Percentiles rank a stretch among this genome's conserved stretches.
phyloP scores from a whole-genome alignment of 37 sponge, comb jelly and placozoan species.

The Geodia barretti region DNA sequence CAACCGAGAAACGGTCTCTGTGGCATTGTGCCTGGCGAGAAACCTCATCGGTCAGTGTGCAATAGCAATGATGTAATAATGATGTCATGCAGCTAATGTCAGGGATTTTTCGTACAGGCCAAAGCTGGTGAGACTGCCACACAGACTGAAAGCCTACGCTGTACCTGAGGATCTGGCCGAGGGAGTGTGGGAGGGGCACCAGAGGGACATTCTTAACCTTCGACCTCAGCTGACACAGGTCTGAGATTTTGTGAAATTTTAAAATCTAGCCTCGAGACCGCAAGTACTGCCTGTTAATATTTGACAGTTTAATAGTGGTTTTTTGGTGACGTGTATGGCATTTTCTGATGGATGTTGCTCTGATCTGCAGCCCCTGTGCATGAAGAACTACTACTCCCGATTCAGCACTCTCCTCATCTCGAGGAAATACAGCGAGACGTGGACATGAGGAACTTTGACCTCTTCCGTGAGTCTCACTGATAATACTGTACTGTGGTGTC shows the following conservation, averaged over 20 bases:
- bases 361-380: slow-evolving; percentile 36
- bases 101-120: too few species aligned
- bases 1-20: too few species aligned
- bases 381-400: slow-evolving; percentile 42
- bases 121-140: slow-evolving; percentile 7
- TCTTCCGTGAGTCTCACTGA: slow-evolving; percentile 10
- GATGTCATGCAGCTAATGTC: too few species aligned
- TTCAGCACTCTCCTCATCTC: slow-evolving; percentile 51
- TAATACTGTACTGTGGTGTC: background rate
- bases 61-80: too few species aligned
- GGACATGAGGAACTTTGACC: slow-evolving; percentile 58
- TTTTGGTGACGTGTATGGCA: too few species aligned
- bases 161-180: slow-evolving; percentile 43
- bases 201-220: background rate
- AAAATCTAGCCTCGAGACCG: background rate
- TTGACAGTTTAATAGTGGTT: too few species aligned
- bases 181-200: slow-evolving; percentile 6
- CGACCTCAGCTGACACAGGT: slow-evolving; percentile 42
- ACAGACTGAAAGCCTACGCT: slow-evolving; percentile 30
- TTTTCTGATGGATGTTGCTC: too few species aligned
- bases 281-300: background rate
- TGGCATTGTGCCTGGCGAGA: too few species aligned
- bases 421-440: slow-evolving; percentile 59
- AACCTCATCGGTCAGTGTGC: too few species aligned
- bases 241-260: background rate